Percentiles rank a stretch among this genome's conserved stretches.
Evolutionary conservation across 2,113 vertebrate genomes (phyloP).

Genomic region (Lepisosteus oculatus): DNA sequence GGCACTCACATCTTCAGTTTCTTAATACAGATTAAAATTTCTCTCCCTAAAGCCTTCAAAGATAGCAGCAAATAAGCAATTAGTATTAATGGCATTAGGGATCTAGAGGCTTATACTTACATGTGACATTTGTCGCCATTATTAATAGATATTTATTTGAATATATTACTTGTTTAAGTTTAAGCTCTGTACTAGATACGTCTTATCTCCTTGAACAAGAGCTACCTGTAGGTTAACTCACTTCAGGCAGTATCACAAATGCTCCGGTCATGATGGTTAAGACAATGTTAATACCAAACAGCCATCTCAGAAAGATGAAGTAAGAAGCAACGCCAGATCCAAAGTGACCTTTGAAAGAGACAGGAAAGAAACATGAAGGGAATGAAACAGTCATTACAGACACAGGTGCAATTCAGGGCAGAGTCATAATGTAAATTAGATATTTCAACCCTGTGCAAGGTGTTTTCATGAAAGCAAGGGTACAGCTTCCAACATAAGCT

Average conservation of each 20-base stretch:
- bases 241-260: conserved; percentile 95
- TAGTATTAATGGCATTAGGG: too few relatives aligned
- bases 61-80: too few relatives aligned
- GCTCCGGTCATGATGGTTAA: conserved; percentile 92
- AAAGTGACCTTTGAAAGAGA: conserved; percentile 81
- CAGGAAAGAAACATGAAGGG: neutral
- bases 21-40: neutral
- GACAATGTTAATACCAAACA: conserved; percentile 95
- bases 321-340: conserved; percentile 97
- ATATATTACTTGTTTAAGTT: neutral
- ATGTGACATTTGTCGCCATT: too few relatives aligned
- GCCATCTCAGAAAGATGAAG: conserved; percentile 96
- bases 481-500: too few relatives aligned
- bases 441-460: too few relatives aligned
- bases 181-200: too few relatives aligned
- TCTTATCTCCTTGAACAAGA: neutral
- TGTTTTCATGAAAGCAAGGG: too few relatives aligned
- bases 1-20: neutral
- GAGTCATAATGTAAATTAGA: too few relatives aligned
- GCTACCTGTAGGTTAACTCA: conserved; percentile 47
- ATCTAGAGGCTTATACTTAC: too few relatives aligned
- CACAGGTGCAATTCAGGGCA: neutral
- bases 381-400: neutral
- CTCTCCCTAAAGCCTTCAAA: too few relatives aligned
- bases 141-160: too few relatives aligned